Conservation (phyloP, 1,140 invertebrate species). For the Caligus rogercresseyi region DNA sequence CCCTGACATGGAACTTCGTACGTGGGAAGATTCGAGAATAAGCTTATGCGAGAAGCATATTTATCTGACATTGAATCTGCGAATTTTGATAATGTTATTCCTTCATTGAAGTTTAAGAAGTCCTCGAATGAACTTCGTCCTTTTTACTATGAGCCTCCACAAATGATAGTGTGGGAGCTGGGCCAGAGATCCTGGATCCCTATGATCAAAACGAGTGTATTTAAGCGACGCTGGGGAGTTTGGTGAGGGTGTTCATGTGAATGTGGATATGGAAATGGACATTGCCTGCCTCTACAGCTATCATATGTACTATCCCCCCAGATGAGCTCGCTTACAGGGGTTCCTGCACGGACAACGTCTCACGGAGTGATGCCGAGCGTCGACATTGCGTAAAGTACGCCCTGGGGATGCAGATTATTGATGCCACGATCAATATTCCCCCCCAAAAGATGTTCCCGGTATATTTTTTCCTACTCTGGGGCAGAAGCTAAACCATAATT, state of each 20-base stretch:
- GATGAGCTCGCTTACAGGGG: not conserved
- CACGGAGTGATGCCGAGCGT: not conserved
- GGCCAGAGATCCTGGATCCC: not conserved
- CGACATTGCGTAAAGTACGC: conserved; percentile 8
- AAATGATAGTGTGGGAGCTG: conserved; percentile 5
- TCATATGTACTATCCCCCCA: not conserved
- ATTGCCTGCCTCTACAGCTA: conserved; percentile 5
- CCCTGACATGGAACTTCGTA: conserved; percentile 7
- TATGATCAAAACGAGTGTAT: conserved; percentile 4
- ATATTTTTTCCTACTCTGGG: conserved; percentile 1
- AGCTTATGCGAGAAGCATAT: conserved; percentile 2
- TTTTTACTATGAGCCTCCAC: conserved; percentile 8
- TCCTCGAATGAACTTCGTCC: not conserved
- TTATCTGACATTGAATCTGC: not conserved
- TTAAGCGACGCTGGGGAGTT: not conserved
- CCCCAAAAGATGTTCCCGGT: not conserved
- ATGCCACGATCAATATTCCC: conserved; percentile 3
- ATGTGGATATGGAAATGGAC: not conserved
- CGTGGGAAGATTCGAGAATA: not conserved
- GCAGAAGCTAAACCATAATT: conserved; percentile 14
- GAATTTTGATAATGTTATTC: not conserved
- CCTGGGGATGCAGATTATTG: not conserved
- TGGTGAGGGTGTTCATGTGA: not conserved
- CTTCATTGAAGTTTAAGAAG: not conserved
- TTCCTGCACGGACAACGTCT: not conserved